A percentile compares a stretch with the other conserved stretches of the same genome.
Conservation (phyloP, 2,113 vertebrate species). For the Orycteropus afer region DNA sequence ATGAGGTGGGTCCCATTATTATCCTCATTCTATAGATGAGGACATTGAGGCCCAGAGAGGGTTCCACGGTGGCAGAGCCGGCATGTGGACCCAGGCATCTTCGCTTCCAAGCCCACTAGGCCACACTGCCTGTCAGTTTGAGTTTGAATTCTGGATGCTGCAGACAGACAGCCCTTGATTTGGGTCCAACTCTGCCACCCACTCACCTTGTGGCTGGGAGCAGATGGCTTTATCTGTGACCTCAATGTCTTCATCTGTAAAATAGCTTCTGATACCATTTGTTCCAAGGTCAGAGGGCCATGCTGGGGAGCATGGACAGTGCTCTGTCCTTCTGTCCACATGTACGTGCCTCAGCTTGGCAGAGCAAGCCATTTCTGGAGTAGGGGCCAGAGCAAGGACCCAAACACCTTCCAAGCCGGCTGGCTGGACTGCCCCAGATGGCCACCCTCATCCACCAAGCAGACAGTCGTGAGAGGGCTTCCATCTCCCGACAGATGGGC, state of each 20-base stretch:
- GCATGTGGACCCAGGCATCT: not conserved
- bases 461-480: slow-evolving; percentile 17
- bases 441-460: not conserved
- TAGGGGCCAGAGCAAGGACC: not conserved
- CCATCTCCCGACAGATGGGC: slow-evolving; percentile 58
- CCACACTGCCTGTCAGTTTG: not conserved
- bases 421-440: slow-evolving; percentile 55
- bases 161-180: not conserved
- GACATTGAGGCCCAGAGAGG: not conserved
- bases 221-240: not conserved
- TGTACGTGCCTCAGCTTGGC: not conserved
- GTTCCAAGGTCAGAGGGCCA: not conserved
- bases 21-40: not conserved
- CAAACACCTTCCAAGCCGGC: slow-evolving; percentile 38
- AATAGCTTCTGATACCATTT: not conserved
- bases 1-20: not conserved
- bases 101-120: rapidly evolving
- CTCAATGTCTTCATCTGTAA: not conserved
- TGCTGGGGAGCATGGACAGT: not conserved
- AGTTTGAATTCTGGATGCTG: not conserved
- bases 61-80: not conserved
- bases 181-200: not conserved
- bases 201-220: not conserved
- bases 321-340: not conserved
- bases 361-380: not conserved